phyloP scores from a whole-genome alignment of 2,797 vertebrate species.

The Pseudochaenichthys georgianus region DNA sequence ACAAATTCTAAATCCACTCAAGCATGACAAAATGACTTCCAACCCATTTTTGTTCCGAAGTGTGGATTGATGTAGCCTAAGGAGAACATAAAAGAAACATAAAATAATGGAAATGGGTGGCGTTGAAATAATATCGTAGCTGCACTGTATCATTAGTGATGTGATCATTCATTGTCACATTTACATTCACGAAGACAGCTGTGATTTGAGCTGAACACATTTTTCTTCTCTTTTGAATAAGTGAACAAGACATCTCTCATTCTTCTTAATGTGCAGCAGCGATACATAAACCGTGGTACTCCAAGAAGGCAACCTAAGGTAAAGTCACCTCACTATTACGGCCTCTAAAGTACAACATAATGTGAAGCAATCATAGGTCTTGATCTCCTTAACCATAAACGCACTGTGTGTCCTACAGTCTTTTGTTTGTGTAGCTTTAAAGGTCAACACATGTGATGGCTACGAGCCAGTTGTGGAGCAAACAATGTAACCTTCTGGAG shows the following conservation, averaged over 20 bases:
- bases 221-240: background rate
- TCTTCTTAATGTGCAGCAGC: background rate
- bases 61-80: background rate
- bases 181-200: background rate
- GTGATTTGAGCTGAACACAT: background rate
- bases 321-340: background rate
- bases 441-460: constrained; percentile 35
- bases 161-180: constrained; percentile 7
- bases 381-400: background rate
- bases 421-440: constrained; percentile 31
- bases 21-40: too few relatives aligned
- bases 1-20: too few relatives aligned
- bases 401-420: background rate
- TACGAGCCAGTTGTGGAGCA: constrained; percentile 26
- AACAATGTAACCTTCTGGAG: constrained; percentile 32
- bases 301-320: background rate
- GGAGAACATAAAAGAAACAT: background rate
- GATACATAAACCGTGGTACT: background rate
- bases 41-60: background rate
- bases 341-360: background rate
- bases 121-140: background rate
- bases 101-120: background rate
- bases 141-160: background rate
- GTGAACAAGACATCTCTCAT: background rate
- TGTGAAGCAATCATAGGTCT: background rate